Conservation (phyloP, 1,140 invertebrate species). For the Rhopalosiphum maidis region DNA sequence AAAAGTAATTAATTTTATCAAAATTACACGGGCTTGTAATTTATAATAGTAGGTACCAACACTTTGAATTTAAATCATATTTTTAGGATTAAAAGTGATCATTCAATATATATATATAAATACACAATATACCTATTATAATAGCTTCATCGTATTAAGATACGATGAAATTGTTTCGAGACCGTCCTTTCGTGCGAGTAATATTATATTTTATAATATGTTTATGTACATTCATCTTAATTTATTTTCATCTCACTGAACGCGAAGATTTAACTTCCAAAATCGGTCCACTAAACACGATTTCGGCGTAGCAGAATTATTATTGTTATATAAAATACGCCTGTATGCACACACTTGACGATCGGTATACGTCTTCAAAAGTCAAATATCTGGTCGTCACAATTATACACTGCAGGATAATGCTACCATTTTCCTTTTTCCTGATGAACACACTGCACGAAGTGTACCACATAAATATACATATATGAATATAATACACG, state of each 20-base stretch:
- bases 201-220: not conserved
- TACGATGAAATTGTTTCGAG: not conserved
- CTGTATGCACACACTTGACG: not conserved
- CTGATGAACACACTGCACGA: not conserved
- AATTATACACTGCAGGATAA: not conserved
- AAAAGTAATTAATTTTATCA: not conserved
- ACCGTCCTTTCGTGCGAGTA: not conserved
- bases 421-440: not conserved
- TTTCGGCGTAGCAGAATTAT: not conserved
- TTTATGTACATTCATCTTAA: not conserved
- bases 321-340: not conserved
- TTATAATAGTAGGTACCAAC: not conserved
- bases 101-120: not conserved
- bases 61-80: not conserved
- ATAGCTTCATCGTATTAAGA: too few species aligned
- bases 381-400: not conserved
- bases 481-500: not conserved
- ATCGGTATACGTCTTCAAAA: not conserved
- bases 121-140: not conserved
- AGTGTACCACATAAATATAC: not conserved
- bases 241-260: not conserved
- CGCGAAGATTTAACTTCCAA: not conserved
- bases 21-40: not conserved
- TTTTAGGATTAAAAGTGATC: not conserved
- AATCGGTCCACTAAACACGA: not conserved